Base-by-base conservation (phyloP, 2,888 invertebrate species). In the Callimorpha dominula region DNA sequence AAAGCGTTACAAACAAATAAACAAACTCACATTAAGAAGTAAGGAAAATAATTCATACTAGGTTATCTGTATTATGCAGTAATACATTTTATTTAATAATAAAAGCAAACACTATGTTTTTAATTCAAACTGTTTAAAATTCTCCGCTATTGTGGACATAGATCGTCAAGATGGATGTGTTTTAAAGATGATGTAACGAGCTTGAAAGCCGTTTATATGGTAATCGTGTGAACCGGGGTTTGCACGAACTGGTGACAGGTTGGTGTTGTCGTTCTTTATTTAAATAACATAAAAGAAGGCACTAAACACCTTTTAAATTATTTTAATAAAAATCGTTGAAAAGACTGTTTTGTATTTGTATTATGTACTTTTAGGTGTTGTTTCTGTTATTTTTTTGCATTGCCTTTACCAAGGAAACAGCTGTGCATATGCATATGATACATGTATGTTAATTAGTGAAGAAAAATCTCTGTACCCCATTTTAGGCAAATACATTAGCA, bases 151-250 rank as follows among this genome's bases (percentile, higher is more conserved):
- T 81, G 77, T 77, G 68, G 65, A 73, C 78, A 72, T 76, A 78
- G 75, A 80, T 86, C 81, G 82, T 77, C 69, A 78, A 84, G 84
- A 85, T 83, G 81, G 81, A 86, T 85, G 78, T 81, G 75, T 78
- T 77, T 81, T 70, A 83, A 80, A 85, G 80, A 84, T 87, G 85
- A 86, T 83, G 82, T 82, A 85, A 84, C 71, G 76, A 75, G 69
- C 70, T 77, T 74, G 64, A 78, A 83, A 76, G 70, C 82, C 77
- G 82, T 87, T 86, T 86, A 84, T 83, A 88, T 87, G 86, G 75
- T 77, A 87, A 88, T 86, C 80, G 74, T 88, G 87, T 78, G 88
- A 88, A 85, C 79, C 65, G 64, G 67, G 71, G 4, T 71, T 49
- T 57, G 49, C 49, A 40, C 46, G 7, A n/a, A 60, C 14, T 5